Base-by-base conservation (phyloP, 64 coral and sea anemone species). In the Hydrozoanthus tunicans region DNA sequence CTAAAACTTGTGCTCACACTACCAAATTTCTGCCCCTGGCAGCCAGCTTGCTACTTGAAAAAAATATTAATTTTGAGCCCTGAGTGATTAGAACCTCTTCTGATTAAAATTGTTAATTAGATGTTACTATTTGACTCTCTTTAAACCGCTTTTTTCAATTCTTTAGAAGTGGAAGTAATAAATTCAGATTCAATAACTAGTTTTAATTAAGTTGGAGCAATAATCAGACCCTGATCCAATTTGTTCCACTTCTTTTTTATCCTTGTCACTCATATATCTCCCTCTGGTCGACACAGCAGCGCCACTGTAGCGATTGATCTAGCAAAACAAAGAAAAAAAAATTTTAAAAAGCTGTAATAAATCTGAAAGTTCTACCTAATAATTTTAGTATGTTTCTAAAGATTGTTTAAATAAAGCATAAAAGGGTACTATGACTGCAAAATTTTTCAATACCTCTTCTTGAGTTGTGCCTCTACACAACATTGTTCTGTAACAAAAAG, bases 231-330 rank as follows among this genome's bases (percentile, higher is more conserved):
- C 69, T 13, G 20, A 77, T 64, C 51, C 94, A 79, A 24, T 84
- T 72, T 60, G 85, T 53, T 95, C 79, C 25, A 64, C 86, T 57
- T 92, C 94, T 57, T 27, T 56, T 66, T 92, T 96, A 66, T 96
- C 95, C 24, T 93, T 78, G 65, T 94, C 91, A 94, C 79, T 76
- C 96, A 98, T 94, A 27, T 85, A 98, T 7, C 91, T 51, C 26
- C 93, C 96, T 77, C 91, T 94, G 2, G 91, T 93, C 17, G 93
- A 98, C 0, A 98, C 93, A 76, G 96, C 96, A 62, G 96, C 90
- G 91, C 93, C 95, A 94, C 95, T 96, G 57, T 93, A 98, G 61
- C 86, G 84, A 79, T 94, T 94, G 59, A 94, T 94, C 93, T 98
- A 52, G 57, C 6, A 77, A 78, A 51, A 74, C 2, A 81, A 27